Evolutionary conservation across 2,113 vertebrate species (phyloP).

Genomic region (Chrysochloris asiatica): DNA sequence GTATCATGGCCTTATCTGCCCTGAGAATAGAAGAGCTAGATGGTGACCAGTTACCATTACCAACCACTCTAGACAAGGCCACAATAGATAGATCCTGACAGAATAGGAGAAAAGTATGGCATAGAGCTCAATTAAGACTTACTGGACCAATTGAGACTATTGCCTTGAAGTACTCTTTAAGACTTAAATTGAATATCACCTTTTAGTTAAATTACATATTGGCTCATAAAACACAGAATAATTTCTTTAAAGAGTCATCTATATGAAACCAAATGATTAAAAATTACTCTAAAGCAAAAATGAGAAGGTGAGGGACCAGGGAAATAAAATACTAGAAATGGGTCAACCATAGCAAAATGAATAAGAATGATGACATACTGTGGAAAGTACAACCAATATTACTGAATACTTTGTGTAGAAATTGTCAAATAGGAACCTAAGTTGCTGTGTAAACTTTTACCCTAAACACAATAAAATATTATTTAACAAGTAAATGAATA

Average conservation of each 20-base stretch:
- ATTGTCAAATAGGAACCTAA: neutral
- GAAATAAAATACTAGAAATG: neutral
- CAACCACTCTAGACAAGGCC: too few species aligned
- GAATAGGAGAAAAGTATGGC: too few species aligned
- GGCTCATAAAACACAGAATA: neutral
- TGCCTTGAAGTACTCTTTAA: neutral
- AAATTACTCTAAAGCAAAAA: neutral
- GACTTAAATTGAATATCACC: neutral
- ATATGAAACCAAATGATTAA: neutral
- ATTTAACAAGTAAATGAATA: too few species aligned
- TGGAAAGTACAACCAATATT: neutral
- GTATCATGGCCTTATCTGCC: neutral
- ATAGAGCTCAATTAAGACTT: neutral
- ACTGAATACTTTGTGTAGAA: neutral
- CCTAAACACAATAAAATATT: too few species aligned
- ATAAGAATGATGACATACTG: neutral
- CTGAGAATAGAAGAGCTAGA: neutral
- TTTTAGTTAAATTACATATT: neutral
- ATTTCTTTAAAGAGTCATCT: neutral
- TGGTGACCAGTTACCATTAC: neutral
- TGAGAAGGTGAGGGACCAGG: neutral
- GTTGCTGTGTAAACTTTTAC: too few species aligned
- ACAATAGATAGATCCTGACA: too few species aligned
- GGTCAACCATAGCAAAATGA: neutral
- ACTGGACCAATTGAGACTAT: neutral